Evolutionary conservation across 2,797 vertebrate species (phyloP).

Genomic region (Epinephelus malabaricus): DNA sequence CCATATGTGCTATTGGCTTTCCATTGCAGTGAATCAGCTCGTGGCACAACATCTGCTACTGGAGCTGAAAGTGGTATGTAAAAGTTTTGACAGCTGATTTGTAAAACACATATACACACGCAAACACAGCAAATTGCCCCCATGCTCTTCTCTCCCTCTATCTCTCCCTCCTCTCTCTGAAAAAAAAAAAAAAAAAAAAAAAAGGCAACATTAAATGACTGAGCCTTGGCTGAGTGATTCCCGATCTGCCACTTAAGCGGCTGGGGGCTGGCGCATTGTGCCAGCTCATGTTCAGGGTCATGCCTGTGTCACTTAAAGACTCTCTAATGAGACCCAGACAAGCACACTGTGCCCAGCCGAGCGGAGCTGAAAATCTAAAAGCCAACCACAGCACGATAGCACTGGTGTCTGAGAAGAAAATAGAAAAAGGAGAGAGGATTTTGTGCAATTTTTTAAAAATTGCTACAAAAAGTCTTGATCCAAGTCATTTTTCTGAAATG

Average conservation of each 20-base stretch:
- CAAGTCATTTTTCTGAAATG: not conserved
- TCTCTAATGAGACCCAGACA: slow-evolving; percentile 80
- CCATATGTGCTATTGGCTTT: slow-evolving; percentile 24
- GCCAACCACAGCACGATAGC: slow-evolving; percentile 38
- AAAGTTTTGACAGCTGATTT: slow-evolving; percentile 62
- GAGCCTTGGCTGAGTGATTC: slow-evolving; percentile 60
- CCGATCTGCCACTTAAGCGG: slow-evolving; percentile 67
- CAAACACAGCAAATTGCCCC: slow-evolving; percentile 38
- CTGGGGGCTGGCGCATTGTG: slow-evolving; percentile 64
- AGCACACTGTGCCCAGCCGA: slow-evolving; percentile 53
- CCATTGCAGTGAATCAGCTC: slow-evolving; percentile 31
- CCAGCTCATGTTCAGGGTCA: slow-evolving; percentile 78
- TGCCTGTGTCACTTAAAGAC: slow-evolving; percentile 69
- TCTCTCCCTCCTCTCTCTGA: not conserved
- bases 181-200: not conserved
- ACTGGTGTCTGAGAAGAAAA: slow-evolving; percentile 22
- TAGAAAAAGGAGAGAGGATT: not conserved
- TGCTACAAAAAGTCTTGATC: not conserved
- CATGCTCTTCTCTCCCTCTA: not conserved
- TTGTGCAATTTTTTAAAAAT: not conserved
- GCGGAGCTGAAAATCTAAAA: slow-evolving; percentile 44
- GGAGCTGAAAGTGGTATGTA: slow-evolving; percentile 49
- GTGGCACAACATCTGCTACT: slow-evolving; percentile 43
- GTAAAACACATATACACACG: slow-evolving; percentile 45
- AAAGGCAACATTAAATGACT: slow-evolving; percentile 61